Conservation (phyloP, 2,797 vertebrate species). For the Rhincodon typus region DNA sequence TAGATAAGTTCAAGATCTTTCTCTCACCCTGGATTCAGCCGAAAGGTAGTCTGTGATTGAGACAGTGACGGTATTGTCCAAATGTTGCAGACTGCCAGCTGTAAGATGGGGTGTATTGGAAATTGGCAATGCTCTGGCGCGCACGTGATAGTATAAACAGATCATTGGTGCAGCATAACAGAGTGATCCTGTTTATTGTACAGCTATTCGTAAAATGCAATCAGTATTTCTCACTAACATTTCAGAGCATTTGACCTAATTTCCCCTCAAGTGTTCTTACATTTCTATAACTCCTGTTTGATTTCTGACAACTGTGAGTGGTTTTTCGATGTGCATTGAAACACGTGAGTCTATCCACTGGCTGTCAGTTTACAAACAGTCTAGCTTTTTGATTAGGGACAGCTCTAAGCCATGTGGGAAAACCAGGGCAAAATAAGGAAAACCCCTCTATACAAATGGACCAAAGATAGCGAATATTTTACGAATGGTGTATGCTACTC, state of each 20-base stretch:
- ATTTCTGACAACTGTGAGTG: neutral
- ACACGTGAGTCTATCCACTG: neutral
- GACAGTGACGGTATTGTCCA: neutral
- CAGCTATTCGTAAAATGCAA: neutral
- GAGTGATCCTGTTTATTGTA: neutral
- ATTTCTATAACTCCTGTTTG: neutral
- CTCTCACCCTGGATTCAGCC: neutral
- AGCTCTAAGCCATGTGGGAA: neutral
- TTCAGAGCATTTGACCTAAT: neutral
- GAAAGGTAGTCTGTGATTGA: neutral
- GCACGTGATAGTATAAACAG: neutral
- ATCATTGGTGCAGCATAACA: neutral
- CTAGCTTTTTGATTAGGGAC: neutral
- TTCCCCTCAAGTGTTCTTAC: neutral
- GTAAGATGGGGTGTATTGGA: neutral
- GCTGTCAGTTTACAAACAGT: neutral
- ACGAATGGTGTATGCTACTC: neutral
- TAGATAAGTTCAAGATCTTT: neutral
- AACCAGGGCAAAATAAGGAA: neutral
- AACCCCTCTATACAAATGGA: neutral
- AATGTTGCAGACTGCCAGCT: neutral
- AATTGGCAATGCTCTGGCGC: neutral
- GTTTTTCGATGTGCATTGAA: neutral
- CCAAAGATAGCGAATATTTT: neutral
- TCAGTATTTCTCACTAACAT: neutral